Percentiles rank a stretch among this genome's conserved stretches.
phyloP scores from a whole-genome alignment of 2,113 vertebrate genomes.

The Lampris incognitus region DNA sequence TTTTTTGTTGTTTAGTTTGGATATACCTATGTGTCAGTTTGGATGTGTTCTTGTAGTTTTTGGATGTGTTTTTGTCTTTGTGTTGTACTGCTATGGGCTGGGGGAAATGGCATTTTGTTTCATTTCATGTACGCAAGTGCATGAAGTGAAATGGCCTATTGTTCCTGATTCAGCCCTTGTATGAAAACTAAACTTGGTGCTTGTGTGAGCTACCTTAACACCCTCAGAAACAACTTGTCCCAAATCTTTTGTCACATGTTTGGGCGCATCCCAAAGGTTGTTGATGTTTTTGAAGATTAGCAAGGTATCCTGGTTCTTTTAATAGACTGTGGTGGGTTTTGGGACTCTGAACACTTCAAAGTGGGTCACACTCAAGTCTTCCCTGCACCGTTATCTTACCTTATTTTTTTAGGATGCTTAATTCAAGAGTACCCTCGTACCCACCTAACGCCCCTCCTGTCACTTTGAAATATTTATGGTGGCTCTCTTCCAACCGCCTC shows the following conservation, averaged over 20 bases:
- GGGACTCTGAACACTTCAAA: conserved; percentile 25
- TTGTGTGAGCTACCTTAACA: neutral
- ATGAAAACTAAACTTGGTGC: neutral
- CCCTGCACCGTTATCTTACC: neutral
- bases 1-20: too few species aligned
- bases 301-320: neutral
- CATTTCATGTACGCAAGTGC: too few species aligned
- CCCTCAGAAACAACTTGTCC: neutral
- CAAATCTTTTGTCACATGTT: neutral
- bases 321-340: neutral
- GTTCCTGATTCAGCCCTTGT: neutral
- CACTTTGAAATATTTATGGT: conserved; percentile 16
- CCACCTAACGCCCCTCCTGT: neutral
- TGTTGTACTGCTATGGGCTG: too few species aligned
- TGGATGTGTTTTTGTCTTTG: too few species aligned
- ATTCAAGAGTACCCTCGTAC: neutral
- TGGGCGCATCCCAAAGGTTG: neutral
- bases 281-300: conserved; percentile 7
- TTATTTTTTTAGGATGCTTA: neutral
- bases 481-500: neutral
- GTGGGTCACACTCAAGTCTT: conserved; percentile 25
- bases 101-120: too few species aligned
- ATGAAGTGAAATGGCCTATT: too few species aligned
- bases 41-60: too few species aligned
- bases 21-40: too few species aligned